Evolutionary conservation across 2,113 vertebrate genomes (phyloP), one percentile per base, ranked within the genome.

Genomic region (Chlamydotis undulata): DNA sequence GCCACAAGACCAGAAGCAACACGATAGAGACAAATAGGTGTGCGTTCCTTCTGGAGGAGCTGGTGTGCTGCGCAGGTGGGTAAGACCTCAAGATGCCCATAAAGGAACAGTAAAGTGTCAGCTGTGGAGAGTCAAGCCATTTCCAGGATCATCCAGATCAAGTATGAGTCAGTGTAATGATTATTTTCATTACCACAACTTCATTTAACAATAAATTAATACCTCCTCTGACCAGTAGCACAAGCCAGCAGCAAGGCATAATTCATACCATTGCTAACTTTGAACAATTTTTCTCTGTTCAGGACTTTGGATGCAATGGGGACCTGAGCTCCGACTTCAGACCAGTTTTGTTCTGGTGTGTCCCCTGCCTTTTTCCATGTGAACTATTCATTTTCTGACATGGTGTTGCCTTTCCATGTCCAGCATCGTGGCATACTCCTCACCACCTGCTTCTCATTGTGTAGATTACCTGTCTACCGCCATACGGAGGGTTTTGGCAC

Each of bases 351-450:
- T 39, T 74, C 56, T 37, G 13, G 37, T 19, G 19, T 4, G 3
- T 9, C 17, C 50, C 16, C 41, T 24, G 6, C 25, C 77, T 31
- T 82, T 47, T n/a, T 53, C n/a, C 68, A 49, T 1, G 4, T 14
- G 10, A 76, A 55, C 31, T 31, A 45, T 37, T 86, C 0, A 5
- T 45, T 75, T 78, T 83, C 57, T 45, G 71, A 45, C n/a, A 9
- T 0, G 5, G 37, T 41, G 31, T 15, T 93, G 43, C 53, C 37
- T 79, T 50, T 64, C 43, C 70, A 33, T 2, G 7, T 16, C 31
- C 2, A 13, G 35, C 59, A 45, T 16, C 2, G 0, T 5, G 13
- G 39, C 3, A 0, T 11, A 10, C 17, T 47, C n/a, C 67, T 55
- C 7, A 1, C 26, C 31, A 10, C 25, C 31, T n/a, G 37, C 55